These are phyloP conservation scores for Catagonus wagneri DNA, from an alignment of 2,113 vertebrate genomes.

Conservation along the genomic window DNA sequence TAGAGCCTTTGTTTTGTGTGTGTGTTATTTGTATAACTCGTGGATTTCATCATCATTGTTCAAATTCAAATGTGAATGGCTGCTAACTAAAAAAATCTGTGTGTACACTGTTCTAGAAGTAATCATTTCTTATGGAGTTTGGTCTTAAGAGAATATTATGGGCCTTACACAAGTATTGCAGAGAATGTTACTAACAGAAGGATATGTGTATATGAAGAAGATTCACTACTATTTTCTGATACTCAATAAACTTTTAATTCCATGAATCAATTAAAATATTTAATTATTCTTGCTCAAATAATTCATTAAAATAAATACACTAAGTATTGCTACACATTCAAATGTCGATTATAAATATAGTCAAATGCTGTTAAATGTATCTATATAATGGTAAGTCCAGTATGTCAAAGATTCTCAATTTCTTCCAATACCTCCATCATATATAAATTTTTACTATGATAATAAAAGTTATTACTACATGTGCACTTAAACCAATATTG, in stretches of 20 bases:
- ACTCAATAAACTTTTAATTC: neutral
- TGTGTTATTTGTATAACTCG: neutral
- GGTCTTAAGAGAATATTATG: neutral
- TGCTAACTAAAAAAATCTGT: neutral
- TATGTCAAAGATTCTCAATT: neutral
- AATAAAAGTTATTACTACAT: constrained; percentile 12
- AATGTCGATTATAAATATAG: neutral
- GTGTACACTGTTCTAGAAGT: neutral
- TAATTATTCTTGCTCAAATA: neutral
- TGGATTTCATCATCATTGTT: constrained; percentile 11
- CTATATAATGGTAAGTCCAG: neutral
- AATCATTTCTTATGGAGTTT: neutral
- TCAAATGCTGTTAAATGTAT: neutral
- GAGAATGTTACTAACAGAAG: neutral
- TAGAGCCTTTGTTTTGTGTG: neutral
- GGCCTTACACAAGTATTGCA: neutral
- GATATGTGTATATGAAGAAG: neutral
- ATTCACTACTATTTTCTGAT: neutral
- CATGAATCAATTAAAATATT: neutral
- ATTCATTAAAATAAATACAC: neutral
- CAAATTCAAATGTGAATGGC: neutral
- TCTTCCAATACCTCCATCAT: neutral
- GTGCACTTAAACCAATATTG: neutral
- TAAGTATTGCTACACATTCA: neutral
- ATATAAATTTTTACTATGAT: neutral